phyloP scores from a whole-genome alignment of 2,113 vertebrate species.

The Gymnogyps californianus region DNA sequence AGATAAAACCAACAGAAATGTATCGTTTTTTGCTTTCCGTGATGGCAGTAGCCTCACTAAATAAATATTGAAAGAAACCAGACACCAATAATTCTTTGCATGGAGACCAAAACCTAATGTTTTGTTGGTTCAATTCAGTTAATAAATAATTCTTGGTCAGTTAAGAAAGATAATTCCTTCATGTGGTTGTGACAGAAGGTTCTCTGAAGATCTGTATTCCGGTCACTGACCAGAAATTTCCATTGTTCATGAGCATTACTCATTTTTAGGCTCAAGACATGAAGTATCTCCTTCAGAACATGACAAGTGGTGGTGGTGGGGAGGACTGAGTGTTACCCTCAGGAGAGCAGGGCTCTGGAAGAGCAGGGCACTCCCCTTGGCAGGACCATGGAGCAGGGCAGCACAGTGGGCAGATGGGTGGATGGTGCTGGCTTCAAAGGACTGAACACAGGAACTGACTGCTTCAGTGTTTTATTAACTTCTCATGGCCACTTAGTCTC shows the following conservation, averaged over 20 bases:
- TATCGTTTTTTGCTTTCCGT: neutral
- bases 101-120: neutral
- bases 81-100: neutral
- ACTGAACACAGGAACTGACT: no score
- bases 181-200: neutral
- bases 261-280: neutral
- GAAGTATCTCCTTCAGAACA: neutral
- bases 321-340: neutral
- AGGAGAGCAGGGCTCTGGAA: neutral
- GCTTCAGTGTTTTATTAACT: neutral
- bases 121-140: neutral
- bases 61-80: slow-evolving; percentile 20
- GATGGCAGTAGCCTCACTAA: neutral
- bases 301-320: neutral
- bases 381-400: neutral
- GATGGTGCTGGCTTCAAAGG: neutral
- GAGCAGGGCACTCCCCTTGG: neutral
- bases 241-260: neutral
- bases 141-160: neutral
- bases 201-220: neutral
- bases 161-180: neutral
- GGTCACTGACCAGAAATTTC: neutral
- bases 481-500: rapidly evolving
- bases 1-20: neutral
- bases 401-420: neutral